Evolutionary conservation across 2,888 invertebrate genomes (phyloP).

Genomic region (Apamea sordens): DNA sequence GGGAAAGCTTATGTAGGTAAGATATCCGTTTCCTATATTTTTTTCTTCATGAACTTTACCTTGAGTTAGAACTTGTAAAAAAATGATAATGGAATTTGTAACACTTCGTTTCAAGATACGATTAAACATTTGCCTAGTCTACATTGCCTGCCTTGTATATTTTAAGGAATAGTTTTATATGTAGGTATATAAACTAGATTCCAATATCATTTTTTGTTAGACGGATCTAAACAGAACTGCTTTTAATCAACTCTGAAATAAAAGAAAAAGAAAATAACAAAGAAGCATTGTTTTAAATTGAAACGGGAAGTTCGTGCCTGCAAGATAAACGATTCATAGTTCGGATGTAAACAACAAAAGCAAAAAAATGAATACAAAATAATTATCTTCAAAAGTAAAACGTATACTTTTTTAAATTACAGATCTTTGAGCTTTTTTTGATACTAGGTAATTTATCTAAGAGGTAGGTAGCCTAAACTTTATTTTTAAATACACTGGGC

Average conservation of each 20-base stretch:
- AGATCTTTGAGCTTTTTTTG: background rate
- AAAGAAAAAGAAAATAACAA: constrained; percentile 44
- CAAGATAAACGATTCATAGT: constrained; percentile 35
- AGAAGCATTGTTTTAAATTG: constrained; percentile 36
- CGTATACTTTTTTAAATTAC: background rate
- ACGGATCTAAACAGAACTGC: too few species aligned
- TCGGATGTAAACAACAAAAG: constrained; percentile 30
- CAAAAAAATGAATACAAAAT: background rate
- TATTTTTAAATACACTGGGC: background rate
- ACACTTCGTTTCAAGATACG: too few species aligned
- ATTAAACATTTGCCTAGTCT: too few species aligned
- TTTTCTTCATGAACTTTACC: too few species aligned
- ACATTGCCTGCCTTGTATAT: too few species aligned
- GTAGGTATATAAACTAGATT: too few species aligned
- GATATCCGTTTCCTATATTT: too few species aligned
- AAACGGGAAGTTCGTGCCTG: constrained; percentile 25
- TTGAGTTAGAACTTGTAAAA: too few species aligned
- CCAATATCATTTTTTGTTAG: too few species aligned
- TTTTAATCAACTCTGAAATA: constrained; percentile 48
- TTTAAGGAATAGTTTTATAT: too few species aligned
- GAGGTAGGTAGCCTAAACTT: background rate
- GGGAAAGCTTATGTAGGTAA: too few species aligned
- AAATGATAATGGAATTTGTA: too few species aligned
- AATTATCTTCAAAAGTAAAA: constrained; percentile 10
- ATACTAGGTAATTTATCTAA: background rate